A percentile compares a stretch with the other conserved stretches of the same genome.
Evolutionary conservation across 2,888 invertebrate species (phyloP).

Genomic region (Hyppa rectilinea): DNA sequence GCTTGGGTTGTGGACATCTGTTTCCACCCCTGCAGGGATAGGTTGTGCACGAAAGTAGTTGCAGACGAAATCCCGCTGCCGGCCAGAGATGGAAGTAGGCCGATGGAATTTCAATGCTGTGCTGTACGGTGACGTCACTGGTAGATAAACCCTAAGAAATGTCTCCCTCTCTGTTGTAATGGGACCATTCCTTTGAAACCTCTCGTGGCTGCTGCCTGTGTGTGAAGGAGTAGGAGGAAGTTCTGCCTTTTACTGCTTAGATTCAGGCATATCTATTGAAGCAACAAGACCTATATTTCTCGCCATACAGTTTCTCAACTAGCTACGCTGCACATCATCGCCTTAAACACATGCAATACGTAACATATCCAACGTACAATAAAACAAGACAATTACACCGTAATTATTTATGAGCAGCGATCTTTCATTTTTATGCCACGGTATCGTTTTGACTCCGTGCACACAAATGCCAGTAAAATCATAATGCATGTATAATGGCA

Average conservation of each 20-base stretch:
- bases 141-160: too few relatives aligned
- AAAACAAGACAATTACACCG: conserved; percentile 53
- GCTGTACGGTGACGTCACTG: too few relatives aligned
- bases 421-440: conserved; percentile 53
- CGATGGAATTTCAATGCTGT: too few relatives aligned
- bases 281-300: background rate
- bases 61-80: too few relatives aligned
- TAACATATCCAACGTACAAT: conserved; percentile 33
- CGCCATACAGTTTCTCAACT: background rate
- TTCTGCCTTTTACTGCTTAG: background rate
- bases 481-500: conserved; percentile 64
- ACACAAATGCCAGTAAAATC: conserved; percentile 61
- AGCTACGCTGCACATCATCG: conserved; percentile 10
- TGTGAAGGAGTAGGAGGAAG: too few relatives aligned
- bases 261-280: background rate
- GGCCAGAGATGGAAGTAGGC: too few relatives aligned
- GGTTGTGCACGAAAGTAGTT: too few relatives aligned
- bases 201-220: too few relatives aligned
- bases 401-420: conserved; percentile 55
- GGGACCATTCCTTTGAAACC: too few relatives aligned
- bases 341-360: conserved; percentile 37
- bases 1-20: too few relatives aligned
- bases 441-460: conserved; percentile 63
- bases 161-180: too few relatives aligned
- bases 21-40: too few relatives aligned